Percentiles rank a stretch among this genome's conserved stretches.
These are phyloP conservation scores for Lucifuga dentata DNA, from an alignment of 2,113 vertebrate genomes.

Conservation along the genomic window DNA sequence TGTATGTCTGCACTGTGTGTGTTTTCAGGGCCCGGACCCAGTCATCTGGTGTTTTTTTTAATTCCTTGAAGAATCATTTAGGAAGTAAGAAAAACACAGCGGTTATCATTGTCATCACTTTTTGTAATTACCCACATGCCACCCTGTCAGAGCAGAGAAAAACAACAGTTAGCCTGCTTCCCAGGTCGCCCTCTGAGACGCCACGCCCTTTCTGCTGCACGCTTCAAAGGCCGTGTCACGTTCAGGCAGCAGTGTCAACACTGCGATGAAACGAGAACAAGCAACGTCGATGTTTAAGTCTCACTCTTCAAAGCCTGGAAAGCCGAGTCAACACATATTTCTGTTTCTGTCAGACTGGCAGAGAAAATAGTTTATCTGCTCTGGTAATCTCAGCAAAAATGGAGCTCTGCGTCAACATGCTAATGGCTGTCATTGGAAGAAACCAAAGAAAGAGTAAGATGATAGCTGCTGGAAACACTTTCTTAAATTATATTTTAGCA, in stretches of 20 bases:
- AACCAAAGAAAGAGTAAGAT: slow-evolving; percentile 23
- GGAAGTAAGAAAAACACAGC: slow-evolving; percentile 79
- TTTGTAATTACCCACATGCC: slow-evolving; percentile 74
- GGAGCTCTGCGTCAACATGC: slow-evolving; percentile 34
- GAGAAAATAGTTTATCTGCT: slow-evolving; percentile 38
- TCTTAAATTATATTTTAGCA: neutral
- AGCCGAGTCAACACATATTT: slow-evolving; percentile 54
- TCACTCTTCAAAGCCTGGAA: slow-evolving; percentile 64
- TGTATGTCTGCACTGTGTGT: slow-evolving; percentile 43
- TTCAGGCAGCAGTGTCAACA: slow-evolving; percentile 69
- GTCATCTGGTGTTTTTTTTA: slow-evolving; percentile 64
- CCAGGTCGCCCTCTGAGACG: slow-evolving; percentile 61
- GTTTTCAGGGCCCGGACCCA: slow-evolving; percentile 40
- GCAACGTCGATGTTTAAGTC: slow-evolving; percentile 49
- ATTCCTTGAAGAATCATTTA: slow-evolving; percentile 75
- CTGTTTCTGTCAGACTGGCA: slow-evolving; percentile 56
- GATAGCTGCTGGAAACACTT: slow-evolving; percentile 29
- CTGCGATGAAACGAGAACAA: slow-evolving; percentile 69
- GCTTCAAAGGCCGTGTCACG: slow-evolving; percentile 75
- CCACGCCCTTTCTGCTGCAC: slow-evolving; percentile 41
- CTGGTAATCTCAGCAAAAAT: slow-evolving; percentile 54
- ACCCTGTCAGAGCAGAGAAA: slow-evolving; percentile 67
- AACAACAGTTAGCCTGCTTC: slow-evolving; percentile 74
- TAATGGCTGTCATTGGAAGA: slow-evolving; percentile 44
- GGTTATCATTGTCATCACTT: slow-evolving; percentile 82